Evolutionary conservation across 2,797 vertebrate genomes (phyloP).

Genomic region (Thunnus albacares): DNA sequence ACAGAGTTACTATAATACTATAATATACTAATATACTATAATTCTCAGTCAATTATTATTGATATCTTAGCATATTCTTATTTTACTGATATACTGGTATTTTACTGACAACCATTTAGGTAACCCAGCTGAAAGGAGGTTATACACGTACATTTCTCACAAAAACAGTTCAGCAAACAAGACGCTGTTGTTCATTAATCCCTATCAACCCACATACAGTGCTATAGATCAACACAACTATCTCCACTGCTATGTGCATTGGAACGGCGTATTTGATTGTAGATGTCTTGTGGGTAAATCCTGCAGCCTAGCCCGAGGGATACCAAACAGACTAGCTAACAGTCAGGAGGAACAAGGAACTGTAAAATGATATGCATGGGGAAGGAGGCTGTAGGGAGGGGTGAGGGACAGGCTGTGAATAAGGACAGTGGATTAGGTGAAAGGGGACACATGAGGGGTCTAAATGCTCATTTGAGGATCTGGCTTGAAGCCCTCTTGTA

Average conservation of each 20-base stretch:
- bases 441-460: conserved; percentile 5
- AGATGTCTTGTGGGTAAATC: background rate
- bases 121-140: background rate
- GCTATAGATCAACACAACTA: background rate
- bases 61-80: background rate
- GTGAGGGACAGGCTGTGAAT: background rate
- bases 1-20: no score
- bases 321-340: background rate
- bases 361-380: conserved; percentile 50
- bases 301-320: background rate
- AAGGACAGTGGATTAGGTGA: conserved; percentile 35
- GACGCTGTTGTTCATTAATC: background rate
- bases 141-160: background rate
- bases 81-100: background rate
- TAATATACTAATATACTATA: no score
- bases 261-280: background rate
- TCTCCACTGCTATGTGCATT: background rate
- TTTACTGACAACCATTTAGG: background rate
- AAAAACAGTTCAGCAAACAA: background rate
- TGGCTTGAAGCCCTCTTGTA: conserved; percentile 43
- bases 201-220: background rate
- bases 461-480: conserved; percentile 37
- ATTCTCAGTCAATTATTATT: background rate
- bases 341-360: conserved; percentile 36
- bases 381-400: conserved; percentile 26